Percentiles rank a stretch among this genome's conserved stretches.
phyloP scores from a whole-genome alignment of 2,888 invertebrate species.

The Stomorhina lunata region DNA sequence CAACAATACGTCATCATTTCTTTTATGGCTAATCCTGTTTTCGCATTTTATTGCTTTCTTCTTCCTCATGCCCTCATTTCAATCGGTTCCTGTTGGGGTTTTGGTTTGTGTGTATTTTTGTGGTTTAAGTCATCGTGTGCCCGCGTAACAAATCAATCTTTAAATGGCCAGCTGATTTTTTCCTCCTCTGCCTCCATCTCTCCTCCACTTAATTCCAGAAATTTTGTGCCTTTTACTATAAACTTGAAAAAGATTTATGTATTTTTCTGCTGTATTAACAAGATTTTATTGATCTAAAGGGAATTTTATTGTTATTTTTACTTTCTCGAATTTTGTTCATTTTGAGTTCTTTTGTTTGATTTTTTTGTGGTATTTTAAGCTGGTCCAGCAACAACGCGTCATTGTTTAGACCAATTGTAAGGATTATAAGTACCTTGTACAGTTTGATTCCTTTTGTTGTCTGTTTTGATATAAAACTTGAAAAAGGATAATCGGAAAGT shows the following conservation, averaged over 20 bases:
- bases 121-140: conserved; percentile 47
- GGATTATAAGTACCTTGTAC: conserved; percentile 2
- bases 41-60: conserved; percentile 56
- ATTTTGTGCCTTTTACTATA: conserved; percentile 30
- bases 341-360: conserved; percentile 1
- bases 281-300: conserved; percentile 63
- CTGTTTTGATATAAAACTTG: not conserved
- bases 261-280: conserved; percentile 57
- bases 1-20: conserved; percentile 50
- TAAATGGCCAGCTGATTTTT: conserved; percentile 60
- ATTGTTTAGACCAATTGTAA: conserved; percentile 14
- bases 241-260: conserved; percentile 60
- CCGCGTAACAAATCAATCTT: conserved; percentile 66
- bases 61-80: conserved; percentile 58
- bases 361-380: not conserved
- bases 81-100: conserved; percentile 1
- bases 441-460: conserved; percentile 8
- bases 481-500: conserved; percentile 18
- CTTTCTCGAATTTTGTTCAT: not conserved
- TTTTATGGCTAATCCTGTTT: conserved; percentile 60
- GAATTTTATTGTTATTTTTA: conserved; percentile 53
- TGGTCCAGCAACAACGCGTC: not conserved
- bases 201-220: not conserved
- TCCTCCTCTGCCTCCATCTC: not conserved
- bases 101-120: conserved; percentile 20